Evolutionary conservation across 2,797 vertebrate species (phyloP).

Genomic region (Meda fulgida): DNA sequence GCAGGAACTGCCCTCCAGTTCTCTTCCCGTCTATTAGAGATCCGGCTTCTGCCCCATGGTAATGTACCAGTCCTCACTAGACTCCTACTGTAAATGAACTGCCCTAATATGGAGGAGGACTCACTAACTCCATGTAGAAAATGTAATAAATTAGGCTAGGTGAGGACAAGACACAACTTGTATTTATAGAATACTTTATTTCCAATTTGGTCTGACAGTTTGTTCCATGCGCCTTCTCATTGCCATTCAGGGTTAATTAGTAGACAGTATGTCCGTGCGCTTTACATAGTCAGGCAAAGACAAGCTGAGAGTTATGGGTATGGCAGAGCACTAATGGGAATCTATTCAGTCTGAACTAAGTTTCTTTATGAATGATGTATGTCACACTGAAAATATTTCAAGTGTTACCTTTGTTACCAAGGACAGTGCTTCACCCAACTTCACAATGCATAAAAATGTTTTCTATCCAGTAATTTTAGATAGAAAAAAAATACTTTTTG

Average conservation of each 20-base stretch:
- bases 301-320: slow-evolving; percentile 51
- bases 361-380: slow-evolving; percentile 42
- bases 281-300: slow-evolving; percentile 54
- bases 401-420: slow-evolving; percentile 23
- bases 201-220: slow-evolving; percentile 67
- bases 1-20: slow-evolving; percentile 76
- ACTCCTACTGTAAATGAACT: slow-evolving; percentile 76
- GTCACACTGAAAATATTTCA: slow-evolving; percentile 15
- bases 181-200: slow-evolving; percentile 68
- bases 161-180: slow-evolving; percentile 74
- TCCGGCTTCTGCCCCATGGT: slow-evolving; percentile 69
- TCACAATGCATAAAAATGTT: slow-evolving; percentile 18
- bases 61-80: slow-evolving; percentile 72
- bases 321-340: slow-evolving; percentile 49
- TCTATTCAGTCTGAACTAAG: neutral
- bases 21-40: slow-evolving; percentile 67
- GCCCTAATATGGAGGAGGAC: slow-evolving; percentile 75
- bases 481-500: slow-evolving; percentile 34
- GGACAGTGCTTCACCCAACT: slow-evolving; percentile 10
- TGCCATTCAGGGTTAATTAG: slow-evolving; percentile 72
- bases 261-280: slow-evolving; percentile 58
- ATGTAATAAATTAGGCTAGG: slow-evolving; percentile 77
- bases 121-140: slow-evolving; percentile 70
- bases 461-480: slow-evolving; percentile 17
- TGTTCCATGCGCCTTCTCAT: slow-evolving; percentile 65